Conservation (phyloP, 2,113 vertebrate species). For the Leptobrachium leishanense region DNA sequence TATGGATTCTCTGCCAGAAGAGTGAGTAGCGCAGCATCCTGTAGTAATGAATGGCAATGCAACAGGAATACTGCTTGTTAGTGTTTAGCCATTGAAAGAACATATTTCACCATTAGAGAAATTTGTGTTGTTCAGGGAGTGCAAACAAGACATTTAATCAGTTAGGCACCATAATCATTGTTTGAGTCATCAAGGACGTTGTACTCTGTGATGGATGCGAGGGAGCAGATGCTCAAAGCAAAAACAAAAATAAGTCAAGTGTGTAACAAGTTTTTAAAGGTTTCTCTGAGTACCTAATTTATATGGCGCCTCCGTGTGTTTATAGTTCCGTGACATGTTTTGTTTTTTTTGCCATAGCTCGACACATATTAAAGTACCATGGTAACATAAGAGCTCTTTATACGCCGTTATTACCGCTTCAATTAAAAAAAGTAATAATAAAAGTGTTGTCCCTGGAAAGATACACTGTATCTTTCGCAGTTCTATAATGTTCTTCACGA, state of each 20-base stretch:
- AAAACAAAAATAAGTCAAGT: not conserved
- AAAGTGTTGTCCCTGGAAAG: no score
- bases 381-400: no score
- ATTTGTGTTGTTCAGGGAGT: not conserved
- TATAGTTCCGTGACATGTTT: not conserved
- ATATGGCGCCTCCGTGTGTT: not conserved
- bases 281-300: not conserved
- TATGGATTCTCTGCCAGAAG: not conserved
- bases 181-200: constrained; percentile 7
- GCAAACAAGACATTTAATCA: constrained; percentile 27
- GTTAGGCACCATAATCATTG: constrained; percentile 28
- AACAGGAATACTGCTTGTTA: not conserved
- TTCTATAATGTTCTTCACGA: no score
- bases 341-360: no score
- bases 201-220: not conserved
- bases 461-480: no score
- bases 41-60: not conserved
- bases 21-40: not conserved
- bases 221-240: not conserved
- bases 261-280: not conserved
- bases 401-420: no score
- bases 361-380: no score
- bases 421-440: no score
- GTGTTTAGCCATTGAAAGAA: constrained; percentile 13
- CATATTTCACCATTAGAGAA: constrained; percentile 19